Evolutionary conservation across 2,113 vertebrate genomes (phyloP).

Genomic region (Haemorhous mexicanus): DNA sequence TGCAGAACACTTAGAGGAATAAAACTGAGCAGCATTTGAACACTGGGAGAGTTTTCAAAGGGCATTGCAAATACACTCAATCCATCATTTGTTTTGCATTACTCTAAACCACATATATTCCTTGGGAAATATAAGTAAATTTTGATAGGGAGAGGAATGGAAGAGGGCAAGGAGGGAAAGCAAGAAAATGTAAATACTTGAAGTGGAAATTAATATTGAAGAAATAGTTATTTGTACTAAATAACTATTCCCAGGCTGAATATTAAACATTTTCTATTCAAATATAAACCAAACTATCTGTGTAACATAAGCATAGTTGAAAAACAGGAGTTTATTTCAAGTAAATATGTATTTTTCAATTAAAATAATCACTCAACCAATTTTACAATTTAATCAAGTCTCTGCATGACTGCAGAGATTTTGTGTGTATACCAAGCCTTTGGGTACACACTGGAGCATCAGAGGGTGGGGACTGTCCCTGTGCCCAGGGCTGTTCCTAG

Average conservation of each 20-base stretch:
- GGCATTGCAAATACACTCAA: constrained; percentile 36
- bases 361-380: not conserved
- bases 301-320: not conserved
- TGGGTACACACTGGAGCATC: not conserved
- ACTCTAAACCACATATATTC: constrained; percentile 13
- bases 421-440: not conserved
- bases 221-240: constrained; percentile 14
- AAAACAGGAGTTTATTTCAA: not conserved
- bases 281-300: not conserved
- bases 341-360: not conserved
- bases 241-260: not conserved
- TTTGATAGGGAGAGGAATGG: not conserved
- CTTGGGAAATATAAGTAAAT: constrained; percentile 6
- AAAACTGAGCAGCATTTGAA: constrained; percentile 24
- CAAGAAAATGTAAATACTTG: constrained; percentile 30
- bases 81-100: constrained; percentile 26
- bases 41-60: constrained; percentile 27
- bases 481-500: not conserved
- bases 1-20: constrained; percentile 45
- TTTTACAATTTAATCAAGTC: not conserved
- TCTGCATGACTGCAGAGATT: not conserved
- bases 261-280: constrained; percentile 13
- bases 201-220: constrained; percentile 20
- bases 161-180: not conserved
- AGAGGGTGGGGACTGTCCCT: not conserved